Percentiles rank a stretch among this genome's conserved stretches.
These are phyloP conservation scores for Clytia hemisphaerica DNA, from an alignment of 30 jellyfish, hydroid and myxozoan species.

Conservation along the genomic window DNA sequence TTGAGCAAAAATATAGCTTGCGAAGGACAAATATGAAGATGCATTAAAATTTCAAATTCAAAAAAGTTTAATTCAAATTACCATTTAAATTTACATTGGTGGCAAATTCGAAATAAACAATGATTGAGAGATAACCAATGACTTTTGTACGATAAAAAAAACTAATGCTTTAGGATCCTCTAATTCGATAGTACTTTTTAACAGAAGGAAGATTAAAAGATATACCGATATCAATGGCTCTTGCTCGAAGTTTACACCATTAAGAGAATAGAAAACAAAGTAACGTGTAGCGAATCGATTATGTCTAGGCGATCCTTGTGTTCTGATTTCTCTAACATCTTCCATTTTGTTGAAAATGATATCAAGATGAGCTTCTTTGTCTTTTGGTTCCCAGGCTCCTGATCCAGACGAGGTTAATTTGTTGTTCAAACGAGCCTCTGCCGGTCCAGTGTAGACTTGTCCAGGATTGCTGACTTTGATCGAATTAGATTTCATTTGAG, in stretches of 20 bases:
- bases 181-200: neutral
- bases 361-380: slow-evolving; percentile 25
- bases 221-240: neutral
- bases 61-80: neutral
- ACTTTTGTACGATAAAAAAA: no score
- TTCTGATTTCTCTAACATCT: slow-evolving; percentile 12
- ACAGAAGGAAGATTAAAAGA: neutral
- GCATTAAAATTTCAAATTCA: no score
- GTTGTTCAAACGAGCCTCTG: slow-evolving; percentile 28
- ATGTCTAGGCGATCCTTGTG: slow-evolving; percentile 30
- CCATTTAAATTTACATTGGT: neutral
- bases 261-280: neutral
- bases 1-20: no score
- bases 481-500: neutral
- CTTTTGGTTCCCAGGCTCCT: slow-evolving; percentile 41
- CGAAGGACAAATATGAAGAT: no score
- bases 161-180: neutral
- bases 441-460: slow-evolving; percentile 26
- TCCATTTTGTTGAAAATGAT: slow-evolving; percentile 22
- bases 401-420: slow-evolving; percentile 24
- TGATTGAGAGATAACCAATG: no score
- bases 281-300: neutral
- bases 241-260: neutral
- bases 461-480: slow-evolving; percentile 1
- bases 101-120: no score